Evolutionary conservation across 2,797 vertebrate genomes (phyloP), one percentile per base, ranked within the genome.

Genomic region (Astyanax mexicanus): DNA sequence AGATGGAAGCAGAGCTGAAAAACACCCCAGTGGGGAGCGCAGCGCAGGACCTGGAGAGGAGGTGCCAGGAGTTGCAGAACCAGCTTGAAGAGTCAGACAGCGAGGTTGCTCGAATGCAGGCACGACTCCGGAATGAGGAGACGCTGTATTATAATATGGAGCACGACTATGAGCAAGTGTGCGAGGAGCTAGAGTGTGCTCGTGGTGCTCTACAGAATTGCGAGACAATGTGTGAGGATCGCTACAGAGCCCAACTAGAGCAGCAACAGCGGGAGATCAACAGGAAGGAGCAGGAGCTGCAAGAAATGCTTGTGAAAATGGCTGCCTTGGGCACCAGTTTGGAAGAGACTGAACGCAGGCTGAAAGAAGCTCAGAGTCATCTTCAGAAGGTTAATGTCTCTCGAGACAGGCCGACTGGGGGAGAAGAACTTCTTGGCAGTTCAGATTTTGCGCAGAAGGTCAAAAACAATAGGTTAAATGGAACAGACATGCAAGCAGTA

Each of bases 281-380:
- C 44, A 90, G 89, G 84, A 97, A 96, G 81, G 95, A 97, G 58
- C 93, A 91, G 74, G 95, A 96, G 81, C 92, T 96, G 70, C 93
- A 85, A 15, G 95, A 98, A 79, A 90, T 94, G 58, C 85, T 96
- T 78, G 87, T 96, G 85, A 97, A 96, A 91, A 94, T 95, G 92
- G 90, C 94, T 51, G 91, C 94, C 54, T 81, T 95, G 52, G 95
- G 95, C 15, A 96, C 90, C 70, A 95, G 91, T 81, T 86, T 95
- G 78, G 95, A 97, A 83, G 95, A 97, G 86, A 92, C 94, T 0
- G 95, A 96, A 79, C 80, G 88, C 64, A 94, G 90, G 76, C 87
- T 95, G 12, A 94, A 87, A 58, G 89, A 91, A 42, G 89, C 90
- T 72, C 88, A 94, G 61, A 93, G 89, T 5, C 37, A 49, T 60